A percentile compares a stretch with the other conserved stretches of the same genome.
phyloP scores from a whole-genome alignment of 2,113 vertebrate genomes.

The Ceyx melanurus region DNA sequence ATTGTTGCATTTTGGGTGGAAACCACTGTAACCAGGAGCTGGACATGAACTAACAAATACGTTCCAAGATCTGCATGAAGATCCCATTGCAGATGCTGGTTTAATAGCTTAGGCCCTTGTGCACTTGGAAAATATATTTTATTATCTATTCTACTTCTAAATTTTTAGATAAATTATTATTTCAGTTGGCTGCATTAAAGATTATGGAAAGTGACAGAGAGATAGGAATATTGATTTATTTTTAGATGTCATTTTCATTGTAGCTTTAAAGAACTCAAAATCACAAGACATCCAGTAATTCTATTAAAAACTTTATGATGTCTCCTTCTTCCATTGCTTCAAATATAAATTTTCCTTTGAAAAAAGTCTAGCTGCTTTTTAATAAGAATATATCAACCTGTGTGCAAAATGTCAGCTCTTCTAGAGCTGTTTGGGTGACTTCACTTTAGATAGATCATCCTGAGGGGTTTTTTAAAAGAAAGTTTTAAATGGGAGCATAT shows the following conservation, averaged over 20 bases:
- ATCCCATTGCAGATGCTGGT: background rate
- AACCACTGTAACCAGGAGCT: background rate
- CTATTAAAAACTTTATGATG: conserved; percentile 24
- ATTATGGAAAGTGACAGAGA: background rate
- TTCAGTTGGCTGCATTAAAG: background rate
- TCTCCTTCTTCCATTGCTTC: background rate
- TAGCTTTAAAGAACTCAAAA: conserved; percentile 18
- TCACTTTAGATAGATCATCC: background rate
- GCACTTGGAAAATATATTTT: background rate
- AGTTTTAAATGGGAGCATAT: background rate
- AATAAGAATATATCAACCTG: background rate
- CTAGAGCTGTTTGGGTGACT: background rate
- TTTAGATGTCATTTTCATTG: background rate
- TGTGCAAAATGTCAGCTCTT: background rate
- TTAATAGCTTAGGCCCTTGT: background rate
- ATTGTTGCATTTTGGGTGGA: background rate
- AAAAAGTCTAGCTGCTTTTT: conserved; percentile 1
- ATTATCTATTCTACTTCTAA: background rate
- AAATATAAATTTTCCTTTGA: conserved; percentile 14
- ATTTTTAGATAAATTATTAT: background rate
- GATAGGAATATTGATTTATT: conserved; percentile 5
- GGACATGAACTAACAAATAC: background rate
- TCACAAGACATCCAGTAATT: conserved; percentile 31
- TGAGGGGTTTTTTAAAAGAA: background rate
- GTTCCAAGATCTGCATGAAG: background rate